A percentile compares a stretch with the other conserved stretches of the same genome.
Conservation (phyloP, 2,113 vertebrate genomes). For the Solea solea region DNA sequence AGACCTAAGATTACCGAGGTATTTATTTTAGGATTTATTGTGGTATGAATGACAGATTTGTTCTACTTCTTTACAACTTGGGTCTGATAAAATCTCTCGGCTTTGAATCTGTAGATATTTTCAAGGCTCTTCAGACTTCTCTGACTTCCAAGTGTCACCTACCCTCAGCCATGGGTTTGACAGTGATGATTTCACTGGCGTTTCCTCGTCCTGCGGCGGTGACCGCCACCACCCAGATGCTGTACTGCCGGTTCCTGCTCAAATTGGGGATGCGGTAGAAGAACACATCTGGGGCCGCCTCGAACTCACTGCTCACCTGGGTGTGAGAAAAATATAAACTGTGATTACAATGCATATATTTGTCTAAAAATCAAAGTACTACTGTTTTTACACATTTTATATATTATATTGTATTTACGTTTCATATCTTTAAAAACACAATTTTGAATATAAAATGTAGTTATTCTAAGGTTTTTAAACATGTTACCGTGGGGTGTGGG, state of each 20-base stretch:
- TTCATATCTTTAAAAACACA: too few species aligned
- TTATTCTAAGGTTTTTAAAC: not conserved
- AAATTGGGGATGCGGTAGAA: constrained; percentile 97
- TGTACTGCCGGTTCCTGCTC: constrained; percentile 95
- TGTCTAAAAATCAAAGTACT: not conserved
- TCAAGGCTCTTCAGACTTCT: too few species aligned
- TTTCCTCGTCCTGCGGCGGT: constrained; percentile 95
- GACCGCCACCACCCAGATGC: constrained; percentile 96
- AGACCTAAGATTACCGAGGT: too few species aligned
- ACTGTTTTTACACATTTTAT: too few species aligned
- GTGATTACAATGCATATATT: too few species aligned
- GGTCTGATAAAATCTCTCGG: too few species aligned
- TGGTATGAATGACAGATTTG: too few species aligned
- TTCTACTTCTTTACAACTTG: too few species aligned
- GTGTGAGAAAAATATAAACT: constrained; percentile 53
- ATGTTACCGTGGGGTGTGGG: constrained; percentile 91
- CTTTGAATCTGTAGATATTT: too few species aligned
- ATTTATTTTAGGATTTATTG: too few species aligned
- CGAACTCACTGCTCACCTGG: constrained; percentile 98
- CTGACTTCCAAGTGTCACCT: constrained; percentile 11
- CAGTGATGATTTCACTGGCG: constrained; percentile 93
- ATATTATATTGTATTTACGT: too few species aligned
- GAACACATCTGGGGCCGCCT: constrained; percentile 95
- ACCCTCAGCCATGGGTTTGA: constrained; percentile 96
- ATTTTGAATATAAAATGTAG: not conserved